Base-by-base conservation (phyloP, 2,797 vertebrate species). In the Hemitrygon akajei region DNA sequence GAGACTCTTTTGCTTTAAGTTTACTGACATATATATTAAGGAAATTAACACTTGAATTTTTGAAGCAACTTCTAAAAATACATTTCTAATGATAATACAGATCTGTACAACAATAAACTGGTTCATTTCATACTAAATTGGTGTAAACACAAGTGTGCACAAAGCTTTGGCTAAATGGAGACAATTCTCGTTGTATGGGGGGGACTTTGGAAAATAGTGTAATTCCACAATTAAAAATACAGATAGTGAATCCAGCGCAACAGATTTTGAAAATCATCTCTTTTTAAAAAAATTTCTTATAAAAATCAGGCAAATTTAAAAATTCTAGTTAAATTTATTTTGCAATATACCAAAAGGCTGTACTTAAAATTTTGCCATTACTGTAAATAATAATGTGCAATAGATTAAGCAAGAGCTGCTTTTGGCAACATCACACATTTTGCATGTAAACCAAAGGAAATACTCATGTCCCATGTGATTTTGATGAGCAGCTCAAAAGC, bases 401-500 rank as follows among this genome's bases (percentile, higher is more conserved):
- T 95, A 95, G 95, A 96, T 95, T 95, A 97, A 96, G 96, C 96
- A 89, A 97, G 95, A 94, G 94, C 95, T 94, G 95, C 96, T 96
- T 95, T 95, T 95, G 95, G 94, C 95, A 96, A 95, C 96, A 95
- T 94, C 94, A 95, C 93, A n/a, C 95, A 96, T 95, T 96, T 93
- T 95, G 96, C 96, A 96, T 94, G 94, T 94, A 37, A 94, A 97
- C 96, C 96, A 95, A 96, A 86, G 95, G 96, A 96, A 96, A 97
- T 96, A 96, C 97, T 96, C 95, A 94, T 73, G 94, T 96, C 96
- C 95, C 95, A 96, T 94, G 95, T 93, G 91, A 96, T 97, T 96
- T 95, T 95, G 95, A 30, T 94, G 95, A 95, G 95, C 96, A 96
- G 96, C 97, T 97, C 98, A 98, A 98, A 97, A 96, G 96, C 97